phyloP scores from a whole-genome alignment of 2,888 invertebrate genomes.

The Drosophila suboccidentalis region DNA sequence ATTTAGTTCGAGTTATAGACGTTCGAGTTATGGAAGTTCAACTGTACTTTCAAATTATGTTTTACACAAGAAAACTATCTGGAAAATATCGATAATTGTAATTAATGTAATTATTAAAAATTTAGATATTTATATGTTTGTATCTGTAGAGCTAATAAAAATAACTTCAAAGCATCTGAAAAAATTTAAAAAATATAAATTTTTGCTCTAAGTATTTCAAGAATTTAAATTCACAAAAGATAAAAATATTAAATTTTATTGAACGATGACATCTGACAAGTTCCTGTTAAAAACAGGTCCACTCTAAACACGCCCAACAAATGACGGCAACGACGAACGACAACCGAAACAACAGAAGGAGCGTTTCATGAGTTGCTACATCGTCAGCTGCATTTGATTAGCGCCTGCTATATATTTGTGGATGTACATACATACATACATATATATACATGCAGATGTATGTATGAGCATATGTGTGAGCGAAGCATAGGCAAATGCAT shows the following conservation, averaged over 20 bases:
- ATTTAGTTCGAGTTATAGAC: too few relatives aligned
- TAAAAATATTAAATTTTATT: not conserved
- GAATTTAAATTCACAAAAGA: too few relatives aligned
- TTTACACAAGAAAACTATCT: too few relatives aligned
- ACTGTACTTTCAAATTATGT: too few relatives aligned
- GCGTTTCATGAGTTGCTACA: slow-evolving; percentile 35
- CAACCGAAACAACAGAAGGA: slow-evolving; percentile 19
- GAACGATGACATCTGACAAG: not conserved
- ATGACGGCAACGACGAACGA: slow-evolving; percentile 21
- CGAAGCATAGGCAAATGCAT: not conserved
- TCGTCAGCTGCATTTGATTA: slow-evolving; percentile 77
- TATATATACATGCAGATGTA: not conserved
- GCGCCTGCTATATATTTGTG: slow-evolving; percentile 48
- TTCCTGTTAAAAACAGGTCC: slow-evolving; percentile 25
- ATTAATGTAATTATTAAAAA: too few relatives aligned
- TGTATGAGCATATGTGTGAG: not conserved
- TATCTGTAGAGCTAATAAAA: too few relatives aligned
- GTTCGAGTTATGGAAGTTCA: too few relatives aligned
- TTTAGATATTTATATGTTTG: too few relatives aligned
- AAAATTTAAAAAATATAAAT: too few relatives aligned
- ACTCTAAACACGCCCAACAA: slow-evolving; percentile 43
- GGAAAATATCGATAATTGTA: too few relatives aligned
- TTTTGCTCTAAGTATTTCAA: too few relatives aligned
- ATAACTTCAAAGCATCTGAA: too few relatives aligned
- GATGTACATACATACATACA: slow-evolving; percentile 6